Conservation (phyloP, 2,888 invertebrate species). For the Drosophila cognata region DNA sequence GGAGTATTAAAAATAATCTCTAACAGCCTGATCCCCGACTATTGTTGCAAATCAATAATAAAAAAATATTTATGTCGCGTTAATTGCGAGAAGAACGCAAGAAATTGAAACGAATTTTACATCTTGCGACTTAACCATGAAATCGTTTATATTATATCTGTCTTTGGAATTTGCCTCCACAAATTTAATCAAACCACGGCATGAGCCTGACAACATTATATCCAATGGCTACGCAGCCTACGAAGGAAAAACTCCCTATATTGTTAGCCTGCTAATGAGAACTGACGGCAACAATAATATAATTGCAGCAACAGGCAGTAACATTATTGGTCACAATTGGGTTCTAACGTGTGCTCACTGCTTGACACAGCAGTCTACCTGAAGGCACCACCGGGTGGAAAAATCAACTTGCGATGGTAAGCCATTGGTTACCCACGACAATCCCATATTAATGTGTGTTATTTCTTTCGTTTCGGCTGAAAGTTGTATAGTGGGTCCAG, state of each 20-base stretch:
- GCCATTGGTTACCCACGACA: constrained; percentile 67
- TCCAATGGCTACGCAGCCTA: constrained; percentile 69
- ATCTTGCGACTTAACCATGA: constrained; percentile 16
- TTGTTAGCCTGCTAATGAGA: constrained; percentile 60
- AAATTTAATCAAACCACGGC: neutral
- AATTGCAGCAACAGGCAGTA: constrained; percentile 44
- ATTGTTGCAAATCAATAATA: neutral
- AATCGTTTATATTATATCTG: constrained; percentile 12
- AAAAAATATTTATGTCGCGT: neutral
- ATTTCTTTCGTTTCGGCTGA: constrained; percentile 47
- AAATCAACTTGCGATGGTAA: constrained; percentile 71
- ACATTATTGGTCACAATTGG: constrained; percentile 38
- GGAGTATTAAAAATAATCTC: neutral
- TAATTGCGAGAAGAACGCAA: neutral
- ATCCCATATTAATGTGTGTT: constrained; percentile 61
- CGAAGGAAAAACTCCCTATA: constrained; percentile 63
- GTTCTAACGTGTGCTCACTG: constrained; percentile 51
- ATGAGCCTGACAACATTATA: constrained; percentile 40
- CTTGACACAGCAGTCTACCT: constrained; percentile 32
- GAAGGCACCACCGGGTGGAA: constrained; percentile 42
- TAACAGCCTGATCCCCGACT: neutral
- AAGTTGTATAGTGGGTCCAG: constrained; percentile 48
- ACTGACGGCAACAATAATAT: constrained; percentile 30
- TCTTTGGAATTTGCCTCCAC: constrained; percentile 11
- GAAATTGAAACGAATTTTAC: neutral